Evolutionary conservation across 2,113 vertebrate species (phyloP).

Genomic region (Apistogramma diplotaenia): DNA sequence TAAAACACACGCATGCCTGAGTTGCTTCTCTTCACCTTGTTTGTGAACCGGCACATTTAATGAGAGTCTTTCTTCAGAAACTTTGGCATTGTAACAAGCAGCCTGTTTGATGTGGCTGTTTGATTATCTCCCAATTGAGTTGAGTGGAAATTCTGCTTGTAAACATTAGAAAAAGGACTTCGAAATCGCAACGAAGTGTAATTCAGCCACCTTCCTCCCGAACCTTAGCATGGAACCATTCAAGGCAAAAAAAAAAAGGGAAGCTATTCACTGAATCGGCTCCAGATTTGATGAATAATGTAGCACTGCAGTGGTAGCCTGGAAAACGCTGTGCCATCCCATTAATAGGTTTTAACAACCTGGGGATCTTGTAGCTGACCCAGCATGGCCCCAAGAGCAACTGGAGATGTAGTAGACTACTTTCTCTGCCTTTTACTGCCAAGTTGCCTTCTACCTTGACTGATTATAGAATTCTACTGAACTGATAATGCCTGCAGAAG

Average conservation of each 20-base stretch:
- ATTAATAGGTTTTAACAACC: conserved; percentile 75
- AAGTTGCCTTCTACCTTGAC: conserved; percentile 17
- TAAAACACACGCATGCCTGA: conserved; percentile 55
- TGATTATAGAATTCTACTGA: conserved; percentile 41
- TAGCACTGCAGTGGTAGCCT: conserved; percentile 58
- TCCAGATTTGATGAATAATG: conserved; percentile 69
- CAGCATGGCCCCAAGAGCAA: conserved; percentile 48
- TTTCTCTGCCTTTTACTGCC: conserved; percentile 38
- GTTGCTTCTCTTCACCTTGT: conserved; percentile 54
- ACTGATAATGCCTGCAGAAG: conserved; percentile 29
- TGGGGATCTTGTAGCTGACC: conserved; percentile 67
- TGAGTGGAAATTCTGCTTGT: conserved; percentile 47
- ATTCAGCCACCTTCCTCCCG: conserved; percentile 26
- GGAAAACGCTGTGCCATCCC: conserved; percentile 51
- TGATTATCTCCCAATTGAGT: conserved; percentile 68
- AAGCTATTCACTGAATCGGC: conserved; percentile 56
- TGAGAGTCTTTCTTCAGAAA: conserved; percentile 60
- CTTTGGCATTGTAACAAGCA: conserved; percentile 66
- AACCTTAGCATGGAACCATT: conserved; percentile 43
- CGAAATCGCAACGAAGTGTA: conserved; percentile 55
- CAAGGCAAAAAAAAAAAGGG: conserved; percentile 15
- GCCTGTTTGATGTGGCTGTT: conserved; percentile 68
- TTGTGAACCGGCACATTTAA: conserved; percentile 68
- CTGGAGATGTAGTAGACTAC: conserved; percentile 41
- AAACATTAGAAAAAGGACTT: conserved; percentile 60